Base-by-base conservation (phyloP, 2,888 invertebrate genomes). In the Trichopoda pennipes region DNA sequence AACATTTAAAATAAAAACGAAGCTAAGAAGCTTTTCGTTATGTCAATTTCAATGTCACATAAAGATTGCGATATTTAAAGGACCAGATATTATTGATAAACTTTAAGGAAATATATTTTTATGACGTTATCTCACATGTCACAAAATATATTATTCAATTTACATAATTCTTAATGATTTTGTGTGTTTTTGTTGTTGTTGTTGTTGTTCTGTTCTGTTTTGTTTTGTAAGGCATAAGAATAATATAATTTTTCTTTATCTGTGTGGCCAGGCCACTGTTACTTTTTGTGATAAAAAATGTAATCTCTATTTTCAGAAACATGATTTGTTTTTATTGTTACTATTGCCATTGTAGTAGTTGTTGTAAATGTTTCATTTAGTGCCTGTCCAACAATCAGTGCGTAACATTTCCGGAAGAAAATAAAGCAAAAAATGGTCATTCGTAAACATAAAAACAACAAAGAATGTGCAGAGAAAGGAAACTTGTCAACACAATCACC, bases 401-500 rank as follows among this genome's bases (percentile, higher is more conserved):
- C 80, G 76, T 73, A 83, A 76, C 79, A 79, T 42, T 82, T 78
- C 75, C 53, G 23, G 68, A 53, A 44, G 49, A 58, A 63, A 74
- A 68, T 73, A 42, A 8, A n/a, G n/a, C n/a, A 28, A 68, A 51
- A 68, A 53, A 61, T 47, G 16, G n/a, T 63, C 68, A 69, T 28
- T 56, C 44, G 21, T 17, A 63, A 16, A 44, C 14, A 16, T n/a
- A 44, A 7, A 49, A 17, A 49, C 61, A 63, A 60, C 12, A 38
- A 56, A 68, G 14, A 17, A 49, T 61, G 68, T 72, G 4, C 3
- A 44, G 49, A 64, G 58, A 77, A 69, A 68, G 53, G 58, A 77
- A 69, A 74, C 51, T 74, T 81, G 81, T 81, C 81, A 77, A 78
- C 77, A 81, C 68, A 77, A 69, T 77, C 58, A 73, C 58, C 60